Base-by-base conservation (phyloP, 2,888 invertebrate species). In the Reticulitermes lucifugus region DNA sequence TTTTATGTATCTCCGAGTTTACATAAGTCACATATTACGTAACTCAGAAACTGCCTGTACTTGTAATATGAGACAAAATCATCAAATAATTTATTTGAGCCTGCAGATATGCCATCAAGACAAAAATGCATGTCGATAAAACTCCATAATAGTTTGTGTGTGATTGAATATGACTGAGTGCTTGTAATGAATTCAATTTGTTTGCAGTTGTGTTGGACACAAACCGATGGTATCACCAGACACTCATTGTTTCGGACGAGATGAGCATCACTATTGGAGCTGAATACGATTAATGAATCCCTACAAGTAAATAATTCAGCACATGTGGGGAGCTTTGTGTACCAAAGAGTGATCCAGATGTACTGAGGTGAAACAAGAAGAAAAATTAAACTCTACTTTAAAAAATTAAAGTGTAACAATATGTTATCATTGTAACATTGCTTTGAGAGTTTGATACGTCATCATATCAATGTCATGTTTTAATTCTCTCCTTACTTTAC, bases 221-320 rank as follows among this genome's bases (percentile, higher is more conserved):
- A 0, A 98, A 99, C 90, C 94, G 95, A 85, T 99, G 99, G 99
- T 99, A 97, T 90, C 99, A 99, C 92, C 95, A 96, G 90, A 99
- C 99, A 0, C 92, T 93, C 88, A 96, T 98, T 85, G 93, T 97
- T 79, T 96, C 97, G 0, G 95, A 96, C 29, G 96, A 96, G 88
- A 94, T 98, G 89, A 99, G 98, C 92, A 96, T 99, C 88, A 98
- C 98, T 0, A 98, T 99, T 88, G 99, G 98, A 59, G 97, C 98
- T 0, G 99, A 99, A 91, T 99, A 96, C 90, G 98, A 99, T 91
- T 98, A 92, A 93, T n/a, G 25, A n/a, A n/a, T 0, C 25, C 65
- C 25, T n/a, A 18, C 18, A 55, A 55, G 18, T 51, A 51, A 51
- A 51, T 9, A 51, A 55, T 5, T 6, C 10, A 25, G 14, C 10